Evolutionary conservation across 2,888 invertebrate species (phyloP).

Genomic region (Archips crataeganus): DNA sequence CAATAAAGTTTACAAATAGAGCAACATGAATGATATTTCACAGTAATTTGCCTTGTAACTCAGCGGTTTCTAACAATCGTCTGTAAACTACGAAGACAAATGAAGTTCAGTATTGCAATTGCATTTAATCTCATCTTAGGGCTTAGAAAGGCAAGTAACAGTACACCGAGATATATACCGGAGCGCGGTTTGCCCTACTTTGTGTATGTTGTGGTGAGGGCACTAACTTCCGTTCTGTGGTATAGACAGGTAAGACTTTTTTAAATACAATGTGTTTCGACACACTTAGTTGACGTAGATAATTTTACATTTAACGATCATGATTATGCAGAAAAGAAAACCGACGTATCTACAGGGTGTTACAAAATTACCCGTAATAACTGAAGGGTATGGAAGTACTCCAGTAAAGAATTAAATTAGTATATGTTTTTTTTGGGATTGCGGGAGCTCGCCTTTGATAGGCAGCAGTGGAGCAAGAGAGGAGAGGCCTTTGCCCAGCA

Average conservation of each 20-base stretch:
- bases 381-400: no score
- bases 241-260: slow-evolving; percentile 54
- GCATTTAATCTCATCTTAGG: slow-evolving; percentile 56
- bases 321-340: slow-evolving; percentile 20
- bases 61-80: slow-evolving; percentile 14
- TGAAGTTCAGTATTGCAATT: slow-evolving; percentile 45
- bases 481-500: no score
- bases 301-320: neutral
- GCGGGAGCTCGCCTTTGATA: no score
- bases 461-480: no score
- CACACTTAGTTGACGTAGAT: slow-evolving; percentile 16
- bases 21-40: neutral
- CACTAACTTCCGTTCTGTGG: slow-evolving; percentile 60
- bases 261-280: slow-evolving; percentile 32
- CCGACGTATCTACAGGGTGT: no score
- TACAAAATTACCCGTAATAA: no score
- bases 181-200: slow-evolving; percentile 70
- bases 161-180: slow-evolving; percentile 53
- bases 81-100: slow-evolving; percentile 17
- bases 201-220: slow-evolving; percentile 50
- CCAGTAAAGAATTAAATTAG: no score
- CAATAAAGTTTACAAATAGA: neutral
- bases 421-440: no score
- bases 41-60: slow-evolving; percentile 21
- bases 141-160: slow-evolving; percentile 75